phyloP scores from a whole-genome alignment of 1,140 invertebrate genomes.

The Papilio polyxenes region DNA sequence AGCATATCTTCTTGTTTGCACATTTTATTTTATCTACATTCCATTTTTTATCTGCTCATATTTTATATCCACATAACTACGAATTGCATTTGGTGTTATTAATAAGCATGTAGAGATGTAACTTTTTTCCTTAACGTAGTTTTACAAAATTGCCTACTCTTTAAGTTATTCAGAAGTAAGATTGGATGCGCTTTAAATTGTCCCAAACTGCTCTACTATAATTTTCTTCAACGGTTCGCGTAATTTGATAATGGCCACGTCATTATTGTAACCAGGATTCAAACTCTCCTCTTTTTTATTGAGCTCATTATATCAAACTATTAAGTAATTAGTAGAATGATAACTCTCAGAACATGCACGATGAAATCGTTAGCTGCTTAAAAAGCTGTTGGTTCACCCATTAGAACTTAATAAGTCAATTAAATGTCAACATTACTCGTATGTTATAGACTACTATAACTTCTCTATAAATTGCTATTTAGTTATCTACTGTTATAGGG shows the following conservation, averaged over 20 bases:
- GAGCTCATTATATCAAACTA: background rate
- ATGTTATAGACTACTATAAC: background rate
- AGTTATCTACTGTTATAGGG: background rate
- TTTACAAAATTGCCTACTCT: background rate
- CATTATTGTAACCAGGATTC: background rate
- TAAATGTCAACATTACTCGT: background rate
- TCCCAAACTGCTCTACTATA: too few species aligned
- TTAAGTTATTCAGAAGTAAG: too few species aligned
- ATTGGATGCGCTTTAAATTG: too few species aligned
- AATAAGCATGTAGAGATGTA: background rate
- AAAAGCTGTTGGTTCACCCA: background rate
- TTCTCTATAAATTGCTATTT: background rate
- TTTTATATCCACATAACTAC: conserved; percentile 1
- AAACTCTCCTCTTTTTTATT: background rate
- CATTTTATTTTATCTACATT: conserved; percentile 37
- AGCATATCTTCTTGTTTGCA: conserved; percentile 40
- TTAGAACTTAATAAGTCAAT: background rate
- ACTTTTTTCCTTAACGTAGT: background rate
- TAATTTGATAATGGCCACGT: background rate
- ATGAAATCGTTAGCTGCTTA: background rate
- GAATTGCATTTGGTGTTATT: background rate
- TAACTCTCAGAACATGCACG: background rate
- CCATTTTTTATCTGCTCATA: conserved; percentile 29
- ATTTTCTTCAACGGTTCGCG: too few species aligned
- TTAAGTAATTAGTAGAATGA: background rate